These are phyloP conservation scores for Gymnosoma rotundatum DNA, from an alignment of 2,888 invertebrate species.

Conservation along the genomic window DNA sequence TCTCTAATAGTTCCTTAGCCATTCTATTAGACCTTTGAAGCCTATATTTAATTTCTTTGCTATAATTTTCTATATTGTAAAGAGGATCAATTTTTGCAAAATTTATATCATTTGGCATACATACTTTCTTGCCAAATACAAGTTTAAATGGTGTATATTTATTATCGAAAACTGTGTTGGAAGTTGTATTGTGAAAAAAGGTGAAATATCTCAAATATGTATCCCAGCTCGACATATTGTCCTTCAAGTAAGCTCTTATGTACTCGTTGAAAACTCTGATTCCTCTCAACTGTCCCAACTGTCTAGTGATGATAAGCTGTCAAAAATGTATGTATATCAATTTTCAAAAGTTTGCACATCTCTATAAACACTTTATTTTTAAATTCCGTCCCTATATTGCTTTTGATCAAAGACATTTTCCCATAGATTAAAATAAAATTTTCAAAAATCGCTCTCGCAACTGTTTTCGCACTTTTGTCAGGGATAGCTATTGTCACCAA, in stretches of 20 bases:
- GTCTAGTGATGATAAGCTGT: too few relatives aligned
- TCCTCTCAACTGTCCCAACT: too few relatives aligned
- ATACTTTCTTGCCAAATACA: constrained; percentile 11
- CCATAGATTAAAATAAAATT: constrained; percentile 70
- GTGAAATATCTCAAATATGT: too few relatives aligned
- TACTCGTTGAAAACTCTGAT: too few relatives aligned
- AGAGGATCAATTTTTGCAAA: constrained; percentile 1
- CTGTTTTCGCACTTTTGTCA: constrained; percentile 72
- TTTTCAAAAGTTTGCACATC: too few relatives aligned
- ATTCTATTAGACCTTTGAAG: constrained; percentile 8
- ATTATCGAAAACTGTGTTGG: constrained; percentile 13
- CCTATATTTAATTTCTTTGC: constrained; percentile 4
- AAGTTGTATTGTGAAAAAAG: constrained; percentile 17
- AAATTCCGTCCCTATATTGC: too few relatives aligned
- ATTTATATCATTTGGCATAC: constrained; percentile 4
- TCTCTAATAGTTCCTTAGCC: neutral
- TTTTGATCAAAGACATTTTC: too few relatives aligned
- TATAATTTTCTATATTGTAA: constrained; percentile 23
- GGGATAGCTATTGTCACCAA: constrained; percentile 62
- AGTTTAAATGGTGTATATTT: constrained; percentile 25
- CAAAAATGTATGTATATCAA: too few relatives aligned
- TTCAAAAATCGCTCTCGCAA: constrained; percentile 70
- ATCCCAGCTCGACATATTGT: too few relatives aligned
- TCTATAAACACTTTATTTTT: too few relatives aligned
- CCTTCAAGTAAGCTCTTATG: too few relatives aligned